Base-by-base conservation (phyloP, 2,888 invertebrate genomes). In the Sceliomorpha sp. region DNA sequence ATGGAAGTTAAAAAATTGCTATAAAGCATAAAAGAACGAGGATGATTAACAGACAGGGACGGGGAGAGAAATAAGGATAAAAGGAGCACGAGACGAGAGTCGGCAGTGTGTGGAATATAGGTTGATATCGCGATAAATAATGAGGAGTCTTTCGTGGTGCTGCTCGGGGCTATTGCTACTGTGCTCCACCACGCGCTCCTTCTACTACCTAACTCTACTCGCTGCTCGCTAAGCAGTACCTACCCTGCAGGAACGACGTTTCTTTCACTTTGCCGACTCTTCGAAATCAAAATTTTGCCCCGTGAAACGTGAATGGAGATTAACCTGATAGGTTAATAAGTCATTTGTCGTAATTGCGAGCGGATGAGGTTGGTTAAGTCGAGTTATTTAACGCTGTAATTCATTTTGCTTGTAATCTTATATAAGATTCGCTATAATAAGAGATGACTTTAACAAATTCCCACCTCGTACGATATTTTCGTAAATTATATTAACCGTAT, bases 41-140 rank as follows among this genome's bases (percentile, higher is more conserved):
- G 8, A 9, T 7, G 34, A 2, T 17, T 6, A n/a, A 8, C 13
- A n/a, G 31, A 29, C 7, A 14, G 29, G 24, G 40, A 58, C 37
- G 24, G 36, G 36, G 26, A 34, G 10, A 63, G 27, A 32, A 58
- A 64, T 47, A 55, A 62, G 68, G 58, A 68, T 27, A 60, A 60
- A 37, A 12, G 34, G 36, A 37, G 34, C 31, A 40, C 36, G 53
- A 64, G 51, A 17, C 13, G n/a, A n/a, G 31, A 56, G 64, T 55
- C 55, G 74, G 63, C 51, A 50, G 75, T 76, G 78, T 77, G 80
- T 81, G 78, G 86, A 85, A 86, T 86, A 85, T 86, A 85, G 84
- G 85, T 84, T 85, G 86, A 86, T 86, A 86, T 84, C 81, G 80
- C 80, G 85, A 86, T 86, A 86, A 86, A 86, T 85, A 85, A 86